A percentile compares a stretch with the other conserved stretches of the same genome.
These are phyloP conservation scores for Tinamus major DNA, from an alignment of 2,797 vertebrate genomes.

Conservation along the genomic window DNA sequence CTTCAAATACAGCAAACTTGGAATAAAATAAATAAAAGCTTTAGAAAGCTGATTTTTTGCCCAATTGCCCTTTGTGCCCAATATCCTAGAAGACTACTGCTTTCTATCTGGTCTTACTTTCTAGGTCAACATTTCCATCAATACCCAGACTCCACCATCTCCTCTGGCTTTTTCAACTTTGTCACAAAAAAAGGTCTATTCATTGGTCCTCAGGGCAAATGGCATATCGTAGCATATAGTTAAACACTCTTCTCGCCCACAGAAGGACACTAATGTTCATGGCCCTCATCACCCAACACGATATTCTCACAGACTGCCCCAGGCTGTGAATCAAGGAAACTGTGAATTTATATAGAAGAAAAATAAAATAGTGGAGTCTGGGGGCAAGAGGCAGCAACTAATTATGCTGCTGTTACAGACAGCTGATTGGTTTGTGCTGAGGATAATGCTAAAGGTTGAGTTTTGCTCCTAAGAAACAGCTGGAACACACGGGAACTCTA, in stretches of 20 bases:
- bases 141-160: too few species aligned
- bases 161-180: background rate
- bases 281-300: background rate
- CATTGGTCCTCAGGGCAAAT: background rate
- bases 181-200: background rate
- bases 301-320: background rate
- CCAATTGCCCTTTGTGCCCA: background rate
- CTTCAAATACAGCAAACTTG: background rate
- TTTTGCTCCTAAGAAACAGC: background rate
- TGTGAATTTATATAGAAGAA: background rate
- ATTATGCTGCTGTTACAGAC: background rate
- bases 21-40: background rate
- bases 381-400: background rate
- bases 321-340: background rate
- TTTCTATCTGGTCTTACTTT: too few species aligned
- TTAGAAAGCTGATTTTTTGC: background rate
- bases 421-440: background rate
- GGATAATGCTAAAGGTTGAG: background rate
- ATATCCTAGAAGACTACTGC: too few species aligned
- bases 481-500: background rate
- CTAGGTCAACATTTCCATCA: too few species aligned
- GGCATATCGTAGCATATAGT: background rate
- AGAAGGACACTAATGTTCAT: background rate
- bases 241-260: background rate
- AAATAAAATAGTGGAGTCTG: background rate